Percentiles rank a stretch among this genome's conserved stretches.
Conservation (phyloP, 2,113 vertebrate species). For the Cololabis saira region DNA sequence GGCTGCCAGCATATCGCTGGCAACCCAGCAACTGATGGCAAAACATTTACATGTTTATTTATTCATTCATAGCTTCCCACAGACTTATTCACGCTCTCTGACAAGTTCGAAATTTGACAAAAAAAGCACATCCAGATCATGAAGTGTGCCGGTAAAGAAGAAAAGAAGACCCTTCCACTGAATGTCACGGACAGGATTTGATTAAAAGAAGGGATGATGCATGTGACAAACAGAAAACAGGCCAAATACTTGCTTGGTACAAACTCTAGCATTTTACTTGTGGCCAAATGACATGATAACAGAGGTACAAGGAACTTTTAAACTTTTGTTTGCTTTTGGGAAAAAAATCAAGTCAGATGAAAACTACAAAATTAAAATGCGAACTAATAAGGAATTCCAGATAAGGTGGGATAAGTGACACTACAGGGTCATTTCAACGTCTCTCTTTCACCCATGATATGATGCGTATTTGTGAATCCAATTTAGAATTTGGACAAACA, state of each 20-base stretch:
- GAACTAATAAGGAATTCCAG: neutral
- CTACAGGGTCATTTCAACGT: neutral
- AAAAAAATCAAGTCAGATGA: neutral
- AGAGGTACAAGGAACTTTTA: neutral
- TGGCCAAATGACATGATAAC: constrained; percentile 26
- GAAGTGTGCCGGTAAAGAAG: constrained; percentile 11
- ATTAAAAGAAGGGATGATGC: constrained; percentile 17
- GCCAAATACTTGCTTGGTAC: constrained; percentile 43
- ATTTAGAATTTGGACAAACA: neutral
- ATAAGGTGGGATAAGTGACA: neutral
- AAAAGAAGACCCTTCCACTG: constrained; percentile 17
- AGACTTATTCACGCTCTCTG: constrained; percentile 1
- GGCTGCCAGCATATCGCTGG: constrained; percentile 51
- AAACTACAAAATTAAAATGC: neutral
- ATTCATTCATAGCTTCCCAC: constrained; percentile 55
- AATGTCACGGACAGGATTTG: constrained; percentile 39
- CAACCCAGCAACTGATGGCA: constrained; percentile 53
- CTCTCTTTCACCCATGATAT: neutral
- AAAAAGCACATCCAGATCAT: constrained; percentile 41
- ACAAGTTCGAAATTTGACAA: constrained; percentile 10
- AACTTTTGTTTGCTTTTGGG: neutral
- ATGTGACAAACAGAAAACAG: constrained; percentile 50
- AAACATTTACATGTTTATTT: constrained; percentile 69
- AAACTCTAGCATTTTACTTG: constrained; percentile 35
- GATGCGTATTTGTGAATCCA: neutral